Conservation (phyloP, 1,140 invertebrate genomes). For the Calephelis virginiensis region DNA sequence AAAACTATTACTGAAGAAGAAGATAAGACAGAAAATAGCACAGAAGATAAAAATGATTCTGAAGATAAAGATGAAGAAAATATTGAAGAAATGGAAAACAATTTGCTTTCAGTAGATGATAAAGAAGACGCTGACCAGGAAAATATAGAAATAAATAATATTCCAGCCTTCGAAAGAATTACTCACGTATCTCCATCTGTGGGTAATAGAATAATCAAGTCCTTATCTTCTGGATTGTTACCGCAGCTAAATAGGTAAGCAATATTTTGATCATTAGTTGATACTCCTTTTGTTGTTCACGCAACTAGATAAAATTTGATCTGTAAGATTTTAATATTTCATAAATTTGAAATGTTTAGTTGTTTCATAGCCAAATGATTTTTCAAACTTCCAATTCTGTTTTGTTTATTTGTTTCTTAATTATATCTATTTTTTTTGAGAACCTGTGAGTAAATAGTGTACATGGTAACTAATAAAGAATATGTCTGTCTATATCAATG, state of each 20-base stretch:
- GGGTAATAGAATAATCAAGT: slow-evolving; percentile 86
- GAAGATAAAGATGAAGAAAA: slow-evolving; percentile 36
- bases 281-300: no score
- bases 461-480: no score
- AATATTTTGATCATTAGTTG: no score
- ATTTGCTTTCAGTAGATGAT: slow-evolving; percentile 51
- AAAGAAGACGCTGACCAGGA: slow-evolving; percentile 52
- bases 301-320: no score
- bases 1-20: slow-evolving; percentile 5
- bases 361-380: no score
- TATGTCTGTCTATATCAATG: no score
- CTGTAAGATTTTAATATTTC: no score
- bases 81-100: slow-evolving; percentile 43
- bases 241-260: slow-evolving; percentile 77
- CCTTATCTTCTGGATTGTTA: slow-evolving; percentile 79
- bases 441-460: no score
- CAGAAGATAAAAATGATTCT: slow-evolving; percentile 32
- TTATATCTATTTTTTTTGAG: no score
- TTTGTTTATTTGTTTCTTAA: no score
- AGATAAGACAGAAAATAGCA: slow-evolving; percentile 14
- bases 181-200: slow-evolving; percentile 82
- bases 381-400: no score
- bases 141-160: slow-evolving; percentile 47
- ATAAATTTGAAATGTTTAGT: no score
- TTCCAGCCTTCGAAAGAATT: slow-evolving; percentile 79